Evolutionary conservation across 2,888 invertebrate genomes (phyloP).

Genomic region (Lasioglossum villosulum): DNA sequence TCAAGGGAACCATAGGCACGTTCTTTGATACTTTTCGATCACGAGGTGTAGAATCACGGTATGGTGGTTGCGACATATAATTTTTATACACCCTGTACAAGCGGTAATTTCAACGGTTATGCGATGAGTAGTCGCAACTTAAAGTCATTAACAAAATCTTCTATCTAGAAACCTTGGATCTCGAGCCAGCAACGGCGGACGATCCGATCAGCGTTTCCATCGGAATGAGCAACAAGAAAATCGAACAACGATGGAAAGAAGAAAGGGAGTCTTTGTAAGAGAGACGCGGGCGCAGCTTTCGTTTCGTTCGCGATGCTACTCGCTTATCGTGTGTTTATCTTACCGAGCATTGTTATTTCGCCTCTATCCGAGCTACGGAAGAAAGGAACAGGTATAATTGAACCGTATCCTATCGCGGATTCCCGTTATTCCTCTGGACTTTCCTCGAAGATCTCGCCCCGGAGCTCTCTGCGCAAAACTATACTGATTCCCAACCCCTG

Average conservation of each 20-base stretch:
- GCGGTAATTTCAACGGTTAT: background rate
- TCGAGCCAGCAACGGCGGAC: background rate
- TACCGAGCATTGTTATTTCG: conserved; percentile 79
- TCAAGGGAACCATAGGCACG: too few relatives aligned
- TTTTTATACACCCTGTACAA: background rate
- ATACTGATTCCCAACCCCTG: conserved; percentile 6
- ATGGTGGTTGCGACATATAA: too few relatives aligned
- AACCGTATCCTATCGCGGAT: conserved; percentile 75
- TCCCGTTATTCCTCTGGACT: conserved; percentile 64
- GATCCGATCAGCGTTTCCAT: conserved; percentile 1
- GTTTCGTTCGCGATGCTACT: conserved; percentile 73
- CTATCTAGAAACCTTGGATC: too few relatives aligned
- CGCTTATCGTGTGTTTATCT: conserved; percentile 80
- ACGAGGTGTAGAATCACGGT: too few relatives aligned
- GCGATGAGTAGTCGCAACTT: too few relatives aligned
- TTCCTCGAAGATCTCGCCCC: conserved; percentile 47
- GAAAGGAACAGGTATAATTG: conserved; percentile 79
- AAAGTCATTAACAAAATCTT: too few relatives aligned
- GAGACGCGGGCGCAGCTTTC: conserved; percentile 70
- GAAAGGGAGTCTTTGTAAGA: conserved; percentile 30
- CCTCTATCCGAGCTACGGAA: conserved; percentile 54
- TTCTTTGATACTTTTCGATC: too few relatives aligned
- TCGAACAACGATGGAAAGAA: conserved; percentile 14
- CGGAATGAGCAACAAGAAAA: conserved; percentile 3
- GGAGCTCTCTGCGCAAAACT: conserved; percentile 22